phyloP scores from a whole-genome alignment of 2,888 invertebrate species.

The Folsomia manolachei region DNA sequence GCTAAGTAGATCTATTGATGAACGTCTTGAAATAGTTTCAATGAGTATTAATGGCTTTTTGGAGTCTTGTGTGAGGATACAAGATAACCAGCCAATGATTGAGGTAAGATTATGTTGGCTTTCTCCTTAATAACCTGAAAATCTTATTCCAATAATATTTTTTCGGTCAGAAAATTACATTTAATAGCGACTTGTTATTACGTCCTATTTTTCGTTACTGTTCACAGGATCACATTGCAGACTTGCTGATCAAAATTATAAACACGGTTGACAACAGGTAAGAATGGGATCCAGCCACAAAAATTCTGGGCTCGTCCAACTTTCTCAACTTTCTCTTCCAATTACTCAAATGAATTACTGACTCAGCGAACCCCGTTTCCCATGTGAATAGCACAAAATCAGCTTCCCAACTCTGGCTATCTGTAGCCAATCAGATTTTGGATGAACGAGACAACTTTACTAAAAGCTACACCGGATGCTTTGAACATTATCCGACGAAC shows the following conservation, averaged over 20 bases:
- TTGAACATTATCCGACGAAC: not conserved
- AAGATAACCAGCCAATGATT: conserved; percentile 63
- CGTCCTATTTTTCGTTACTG: too few species aligned
- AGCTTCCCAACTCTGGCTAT: conserved; percentile 38
- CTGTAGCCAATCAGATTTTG: conserved; percentile 28
- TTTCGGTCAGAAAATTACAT: too few species aligned
- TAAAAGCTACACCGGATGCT: too few species aligned
- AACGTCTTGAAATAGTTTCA: conserved; percentile 49
- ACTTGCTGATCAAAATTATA: conserved; percentile 63
- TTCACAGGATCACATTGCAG: conserved; percentile 63
- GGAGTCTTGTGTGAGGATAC: conserved; percentile 66
- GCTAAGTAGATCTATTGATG: conserved; percentile 43
- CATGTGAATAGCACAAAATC: conserved; percentile 43
- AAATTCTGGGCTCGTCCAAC: too few species aligned
- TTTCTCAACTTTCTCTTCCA: too few species aligned
- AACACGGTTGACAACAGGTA: conserved; percentile 65
- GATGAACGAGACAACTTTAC: conserved; percentile 12
- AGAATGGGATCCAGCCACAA: too few species aligned
- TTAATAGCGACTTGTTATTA: too few species aligned
- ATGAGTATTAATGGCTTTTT: conserved; percentile 65
- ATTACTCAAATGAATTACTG: too few species aligned
- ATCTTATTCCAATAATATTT: too few species aligned
- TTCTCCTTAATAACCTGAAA: too few species aligned
- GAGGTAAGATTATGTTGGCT: too few species aligned
- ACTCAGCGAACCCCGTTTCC: too few species aligned